Evolutionary conservation across 2,113 vertebrate species (phyloP), one percentile per base, ranked within the genome.

Genomic region (Riparia riparia): DNA sequence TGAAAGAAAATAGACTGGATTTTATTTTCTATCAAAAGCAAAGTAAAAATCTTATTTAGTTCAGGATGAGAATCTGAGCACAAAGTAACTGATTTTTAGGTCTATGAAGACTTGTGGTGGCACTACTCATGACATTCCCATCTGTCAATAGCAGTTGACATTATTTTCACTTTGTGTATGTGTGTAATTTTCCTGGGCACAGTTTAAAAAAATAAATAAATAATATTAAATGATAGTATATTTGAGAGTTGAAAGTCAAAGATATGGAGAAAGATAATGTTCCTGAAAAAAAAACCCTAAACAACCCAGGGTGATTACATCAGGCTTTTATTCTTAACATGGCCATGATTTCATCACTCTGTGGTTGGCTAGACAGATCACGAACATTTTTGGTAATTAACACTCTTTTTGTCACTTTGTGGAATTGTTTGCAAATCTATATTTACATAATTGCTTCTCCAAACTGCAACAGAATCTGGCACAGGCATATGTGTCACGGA

Each of bases 361-460:
- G 87, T 44, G 94, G 95, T 74, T 96, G 66, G 42, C 93, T 66
- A 92, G 76, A 90, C 39, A 86, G 79, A 86, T 92, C 34, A 4
- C 74, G 89, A 90, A 61, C 70, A 29, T 91, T 96, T 93, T 87
- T 76, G 41, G 74, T 89, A 93, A 96, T 96, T 95, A 97, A 86
- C 89, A 94, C 73, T 72, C 82, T 85, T 93, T 94, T 90, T 94
- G 73, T 95, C 94, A 96, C 93, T 96, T 96, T 15, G 57, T 93
- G 81, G 81, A 96, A 94, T 72, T 94, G 91, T 94, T 96, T 89
- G 74, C 78, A 95, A 93, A 91, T 94, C 96, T 96, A 94, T 96
- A 95, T 96, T 96, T 97, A 96, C 73, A 80, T 95, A 97, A 97
- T 96, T 96, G 81, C 82, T 90, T 79, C 93, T 92, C 93, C 93